Evolutionary conservation across 2,113 vertebrate species (phyloP), one percentile per base, ranked within the genome.

Genomic region (Xenotilapia flavipinnis): DNA sequence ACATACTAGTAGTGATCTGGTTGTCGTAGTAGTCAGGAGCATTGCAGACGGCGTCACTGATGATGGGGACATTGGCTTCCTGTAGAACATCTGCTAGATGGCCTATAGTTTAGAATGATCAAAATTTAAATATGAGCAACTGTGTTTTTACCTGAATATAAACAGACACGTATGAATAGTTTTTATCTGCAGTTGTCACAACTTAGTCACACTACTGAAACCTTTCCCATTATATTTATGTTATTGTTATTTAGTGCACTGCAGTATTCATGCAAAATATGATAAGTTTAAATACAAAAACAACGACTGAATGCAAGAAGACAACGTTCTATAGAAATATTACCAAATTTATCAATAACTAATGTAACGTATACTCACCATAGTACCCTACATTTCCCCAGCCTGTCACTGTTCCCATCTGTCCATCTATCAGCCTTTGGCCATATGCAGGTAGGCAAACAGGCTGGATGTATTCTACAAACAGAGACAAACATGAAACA

Each of bases 1-100:
- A 98, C 98, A 98, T 98, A 83, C 96, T 97, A 89, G 96, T 97
- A 80, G 97, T 98, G 94, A 98, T 97, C 95, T 98, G 97, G 88
- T 96, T 97, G 91, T 97, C 96, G 1, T 98, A 98, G 94, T 97
- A 98, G 83, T 98, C 97, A 0, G 97, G 97, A 70, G 95, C 94
- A 0, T 98, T 98, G 90, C 98, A 98, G 84, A 97, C 95, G 0
- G 94, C 77, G 11, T 96, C 97, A 84, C 97, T 98, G 92, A 98
- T 98, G 81, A 98, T 97, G 31, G 98, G 98, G 5, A 98, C 96
- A 3, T 94, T 92, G 3, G 97, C 97, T 89, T 98, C 98, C 86
- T 98, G 97, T 14, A 98, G 97, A 21, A 97, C 90, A 15, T 96
- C 96, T 2, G 98, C 97, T 80, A 97, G 96, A 21, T 97, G 95